phyloP scores from a whole-genome alignment of 2,113 vertebrate genomes.

The Calidris pygmaea region DNA sequence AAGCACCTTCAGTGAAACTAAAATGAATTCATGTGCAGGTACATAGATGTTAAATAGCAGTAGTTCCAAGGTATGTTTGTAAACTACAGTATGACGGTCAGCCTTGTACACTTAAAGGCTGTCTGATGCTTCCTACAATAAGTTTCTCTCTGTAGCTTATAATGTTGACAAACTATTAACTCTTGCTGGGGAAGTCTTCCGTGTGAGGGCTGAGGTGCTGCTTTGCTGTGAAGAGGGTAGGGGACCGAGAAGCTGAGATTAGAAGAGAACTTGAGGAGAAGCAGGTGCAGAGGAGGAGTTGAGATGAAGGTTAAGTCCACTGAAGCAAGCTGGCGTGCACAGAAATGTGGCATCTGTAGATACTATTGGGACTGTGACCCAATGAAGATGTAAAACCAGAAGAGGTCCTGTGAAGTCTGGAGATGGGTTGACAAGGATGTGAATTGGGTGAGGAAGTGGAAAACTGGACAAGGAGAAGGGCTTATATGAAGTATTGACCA shows the following conservation, averaged over 20 bases:
- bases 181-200: background rate
- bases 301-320: background rate
- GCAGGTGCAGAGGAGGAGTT: background rate
- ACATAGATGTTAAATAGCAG: background rate
- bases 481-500: background rate
- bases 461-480: background rate
- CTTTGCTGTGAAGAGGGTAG: background rate
- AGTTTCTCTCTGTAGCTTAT: background rate
- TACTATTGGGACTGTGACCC: background rate
- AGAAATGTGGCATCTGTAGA: background rate
- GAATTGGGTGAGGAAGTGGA: background rate
- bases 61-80: background rate
- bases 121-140: background rate
- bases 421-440: background rate
- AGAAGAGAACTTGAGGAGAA: background rate
- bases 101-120: background rate
- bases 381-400: background rate
- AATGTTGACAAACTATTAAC: background rate
- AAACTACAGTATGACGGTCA: background rate
- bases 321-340: background rate
- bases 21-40: background rate
- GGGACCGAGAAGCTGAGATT: background rate
- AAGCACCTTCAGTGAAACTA: background rate
- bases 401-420: background rate
- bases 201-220: background rate